Evolutionary conservation across 2,113 vertebrate genomes (phyloP).

Genomic region (Pygoscelis adeliae): DNA sequence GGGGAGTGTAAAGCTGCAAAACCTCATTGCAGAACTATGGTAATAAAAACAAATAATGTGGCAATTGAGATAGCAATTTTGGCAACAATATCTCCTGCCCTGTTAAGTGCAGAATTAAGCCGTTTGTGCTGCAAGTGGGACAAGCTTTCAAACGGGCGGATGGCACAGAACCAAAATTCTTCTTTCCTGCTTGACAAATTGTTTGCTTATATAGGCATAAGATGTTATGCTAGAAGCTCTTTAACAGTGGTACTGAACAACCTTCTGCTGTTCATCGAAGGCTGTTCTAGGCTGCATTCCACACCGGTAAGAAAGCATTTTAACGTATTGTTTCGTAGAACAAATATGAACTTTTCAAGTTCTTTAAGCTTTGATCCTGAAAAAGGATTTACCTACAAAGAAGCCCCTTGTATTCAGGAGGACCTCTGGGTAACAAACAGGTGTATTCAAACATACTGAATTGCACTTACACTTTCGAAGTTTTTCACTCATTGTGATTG

Average conservation of each 20-base stretch:
- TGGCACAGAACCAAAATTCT: conserved; percentile 13
- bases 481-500: not conserved
- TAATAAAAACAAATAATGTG: conserved; percentile 36
- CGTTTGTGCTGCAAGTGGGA: not conserved
- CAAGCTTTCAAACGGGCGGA: not conserved
- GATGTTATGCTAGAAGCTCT: conserved; percentile 3
- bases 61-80: not conserved
- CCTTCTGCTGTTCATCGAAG: conserved; percentile 47
- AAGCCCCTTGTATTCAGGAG: not conserved
- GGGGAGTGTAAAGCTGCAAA: conserved; percentile 1
- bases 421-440: not conserved
- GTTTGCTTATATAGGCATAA: conserved; percentile 36
- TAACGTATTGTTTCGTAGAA: not conserved
- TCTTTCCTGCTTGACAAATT: conserved; percentile 45
- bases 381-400: not conserved
- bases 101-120: conserved; percentile 3
- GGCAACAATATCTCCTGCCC: not conserved
- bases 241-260: not conserved
- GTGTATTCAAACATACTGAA: not conserved
- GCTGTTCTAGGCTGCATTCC: not conserved
- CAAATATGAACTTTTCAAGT: not conserved
- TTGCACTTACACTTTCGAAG: not conserved
- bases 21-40: conserved; percentile 10
- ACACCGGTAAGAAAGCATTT: not conserved
- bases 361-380: not conserved